Evolutionary conservation across 2,113 vertebrate genomes (phyloP), one percentile per base, ranked within the genome.

Genomic region (Lanius collurio): DNA sequence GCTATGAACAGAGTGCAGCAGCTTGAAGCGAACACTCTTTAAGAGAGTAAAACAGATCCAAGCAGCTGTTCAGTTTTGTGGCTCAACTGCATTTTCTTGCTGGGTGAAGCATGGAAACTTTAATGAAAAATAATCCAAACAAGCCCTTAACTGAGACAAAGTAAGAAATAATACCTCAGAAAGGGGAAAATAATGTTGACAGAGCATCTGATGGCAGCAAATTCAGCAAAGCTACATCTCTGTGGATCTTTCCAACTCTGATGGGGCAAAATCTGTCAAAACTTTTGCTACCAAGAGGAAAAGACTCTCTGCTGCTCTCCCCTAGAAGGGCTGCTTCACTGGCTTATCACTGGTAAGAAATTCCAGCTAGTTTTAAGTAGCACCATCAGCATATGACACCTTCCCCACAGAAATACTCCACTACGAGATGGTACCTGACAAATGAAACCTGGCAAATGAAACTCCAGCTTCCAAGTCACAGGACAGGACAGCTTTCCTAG

Each of bases 51-150:
- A 85, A 47, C 27, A 74, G 67, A 90, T 39, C 16, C 39, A 83
- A 46, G 47, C 73, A 68, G 78, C 49, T 67, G 46, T 60, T 70
- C 31, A 71, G 49, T 64, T 91, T 91, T 92, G 74, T n/a, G 47
- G 89, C 53, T 93, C 63, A 83, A 31, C 15, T 89, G 41, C 24
- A 53, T 59, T 96, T 92, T 81, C 37, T 79, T 63, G 44, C 81
- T 83, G 37, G 44, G 62, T 8, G 7, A 94, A 90, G 39, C 27
- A 77, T 10, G 13, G 50, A 93, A 94, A 80, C 35, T 53, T 57
- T 7, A 74, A 78, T 52, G 22, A 57, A 39, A 53, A 62, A 56
- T 31, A 55, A 62, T 41, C 17, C 27, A 49, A 55, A 31, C 44
- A 37, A 76, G 22, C 4, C 9, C 16, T 71, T 81, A 74, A 74